Conservation (phyloP, 2,113 vertebrate genomes). For the Sturnira hondurensis region DNA sequence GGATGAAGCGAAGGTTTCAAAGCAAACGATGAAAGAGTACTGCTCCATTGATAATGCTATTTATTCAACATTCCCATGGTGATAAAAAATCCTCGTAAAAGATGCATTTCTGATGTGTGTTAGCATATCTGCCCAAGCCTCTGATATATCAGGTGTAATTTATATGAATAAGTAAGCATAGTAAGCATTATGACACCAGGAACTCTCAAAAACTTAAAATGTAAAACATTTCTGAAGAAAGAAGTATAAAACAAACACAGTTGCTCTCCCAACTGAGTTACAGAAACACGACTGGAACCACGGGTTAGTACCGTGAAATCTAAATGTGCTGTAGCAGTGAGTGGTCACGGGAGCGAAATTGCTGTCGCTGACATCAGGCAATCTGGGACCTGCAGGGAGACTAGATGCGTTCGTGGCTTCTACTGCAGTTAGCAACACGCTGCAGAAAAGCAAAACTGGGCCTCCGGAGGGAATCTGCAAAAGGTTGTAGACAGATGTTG, state of each 20-base stretch:
- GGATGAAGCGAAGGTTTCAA: not conserved
- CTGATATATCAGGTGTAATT: not conserved
- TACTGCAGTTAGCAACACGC: slow-evolving; percentile 57
- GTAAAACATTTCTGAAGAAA: not conserved
- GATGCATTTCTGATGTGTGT: not conserved
- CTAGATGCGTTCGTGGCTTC: slow-evolving; percentile 48
- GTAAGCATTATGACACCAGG: not conserved
- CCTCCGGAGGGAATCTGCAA: slow-evolving; percentile 50
- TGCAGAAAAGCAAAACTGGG: slow-evolving; percentile 36
- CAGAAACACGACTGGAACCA: slow-evolving; percentile 71
- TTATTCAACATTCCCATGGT: not conserved
- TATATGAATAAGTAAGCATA: not conserved
- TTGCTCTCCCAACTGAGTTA: not conserved
- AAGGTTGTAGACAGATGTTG: slow-evolving; percentile 67
- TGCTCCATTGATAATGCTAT: not conserved
- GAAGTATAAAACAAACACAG: slow-evolving; percentile 42
- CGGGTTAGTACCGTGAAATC: slow-evolving; percentile 67
- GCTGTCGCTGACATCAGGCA: slow-evolving; percentile 75
- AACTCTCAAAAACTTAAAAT: slow-evolving; percentile 22
- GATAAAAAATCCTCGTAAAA: not conserved
- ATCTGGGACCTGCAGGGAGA: slow-evolving; percentile 45
- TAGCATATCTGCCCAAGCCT: not conserved
- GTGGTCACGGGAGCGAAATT: slow-evolving; percentile 78
- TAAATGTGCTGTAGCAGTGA: slow-evolving; percentile 49
- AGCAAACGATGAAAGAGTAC: not conserved